Base-by-base conservation (phyloP, 1,140 invertebrate species). In the Bemisia tabaci region DNA sequence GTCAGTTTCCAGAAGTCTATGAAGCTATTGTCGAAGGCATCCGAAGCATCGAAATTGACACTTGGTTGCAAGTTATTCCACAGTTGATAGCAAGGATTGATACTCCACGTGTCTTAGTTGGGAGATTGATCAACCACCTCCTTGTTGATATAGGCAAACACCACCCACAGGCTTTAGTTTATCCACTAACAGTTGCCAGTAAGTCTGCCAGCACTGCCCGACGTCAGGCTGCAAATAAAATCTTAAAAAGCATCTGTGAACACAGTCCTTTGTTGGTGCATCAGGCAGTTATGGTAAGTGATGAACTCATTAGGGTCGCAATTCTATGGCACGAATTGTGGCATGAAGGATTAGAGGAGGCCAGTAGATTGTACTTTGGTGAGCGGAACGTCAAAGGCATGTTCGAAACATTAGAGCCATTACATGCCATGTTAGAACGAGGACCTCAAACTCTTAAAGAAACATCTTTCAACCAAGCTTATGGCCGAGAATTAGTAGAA, bases 291-390 rank as follows among this genome's bases (percentile, higher is more conserved):
- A 80, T 87, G 81, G 87, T 86, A 68, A 72, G 77, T 72, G 95
- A 99, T 72, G 97, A 99, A 77, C 79, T 99, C 24, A 99, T 99
- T 63, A 82, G 97, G 65, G 95, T 99, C 0, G 96, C 97, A 5
- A 99, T 99, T 68, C 78, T 99, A 1, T 99, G 97, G 97, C 97
- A 99, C 77, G 97, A 99, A 77, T 86, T 97, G 69, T 99, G 97
- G 97, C 94, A 98, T 76, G 96, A 98, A 77, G 95, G 94, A 0
- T 76, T 99, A 11, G 97, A 99, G 77, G 97, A 99, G 80, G 96
- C 97, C 0, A 97, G 94, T 17, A 79, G 92, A 68, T 81, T 98
- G 2, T 99, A 97, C 75, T 99, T 99, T 77, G 95, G 94, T 0
- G 96, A 98, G 75, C 83, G 88, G 63, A 95, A 97, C 74, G 86